These are phyloP conservation scores for Psittacula derbiana DNA, from an alignment of 2,797 vertebrate genomes.

Conservation along the genomic window DNA sequence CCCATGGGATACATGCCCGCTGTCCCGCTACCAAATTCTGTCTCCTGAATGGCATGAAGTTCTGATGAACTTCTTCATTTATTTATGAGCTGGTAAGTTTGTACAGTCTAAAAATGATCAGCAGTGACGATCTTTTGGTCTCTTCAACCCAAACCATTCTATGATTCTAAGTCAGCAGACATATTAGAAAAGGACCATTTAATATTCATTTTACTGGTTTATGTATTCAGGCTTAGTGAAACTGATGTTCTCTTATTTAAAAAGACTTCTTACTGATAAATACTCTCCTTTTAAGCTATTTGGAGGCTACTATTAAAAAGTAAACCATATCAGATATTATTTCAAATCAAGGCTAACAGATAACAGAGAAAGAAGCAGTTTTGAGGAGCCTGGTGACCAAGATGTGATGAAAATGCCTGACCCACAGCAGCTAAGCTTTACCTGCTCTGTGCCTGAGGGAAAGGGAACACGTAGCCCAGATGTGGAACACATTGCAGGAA, in stretches of 20 bases:
- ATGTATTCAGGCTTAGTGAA: not conserved
- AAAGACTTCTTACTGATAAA: not conserved
- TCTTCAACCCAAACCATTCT: not conserved
- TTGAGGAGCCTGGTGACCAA: not conserved
- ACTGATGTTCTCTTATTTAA: not conserved
- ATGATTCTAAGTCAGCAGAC: not conserved
- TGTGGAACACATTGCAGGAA: accelerated
- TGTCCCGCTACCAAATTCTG: not conserved
- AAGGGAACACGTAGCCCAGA: not conserved
- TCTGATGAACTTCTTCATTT: not conserved
- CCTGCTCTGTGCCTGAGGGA: accelerated
- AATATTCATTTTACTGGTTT: not conserved
- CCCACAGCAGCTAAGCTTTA: not conserved
- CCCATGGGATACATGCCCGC: accelerated
- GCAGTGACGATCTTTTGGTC: not conserved
- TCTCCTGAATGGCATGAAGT: not conserved
- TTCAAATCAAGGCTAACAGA: not conserved
- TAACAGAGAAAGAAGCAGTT: not conserved
- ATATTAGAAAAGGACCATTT: not conserved
- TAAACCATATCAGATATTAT: not conserved
- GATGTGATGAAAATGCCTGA: not conserved
- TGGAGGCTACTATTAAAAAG: not conserved
- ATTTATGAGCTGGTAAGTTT: not conserved
- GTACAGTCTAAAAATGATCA: not conserved
- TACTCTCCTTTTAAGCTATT: not conserved